A percentile compares a stretch with the other conserved stretches of the same genome.
phyloP scores from a whole-genome alignment of 2,888 invertebrate genomes.

The Ephialtes manifestator region DNA sequence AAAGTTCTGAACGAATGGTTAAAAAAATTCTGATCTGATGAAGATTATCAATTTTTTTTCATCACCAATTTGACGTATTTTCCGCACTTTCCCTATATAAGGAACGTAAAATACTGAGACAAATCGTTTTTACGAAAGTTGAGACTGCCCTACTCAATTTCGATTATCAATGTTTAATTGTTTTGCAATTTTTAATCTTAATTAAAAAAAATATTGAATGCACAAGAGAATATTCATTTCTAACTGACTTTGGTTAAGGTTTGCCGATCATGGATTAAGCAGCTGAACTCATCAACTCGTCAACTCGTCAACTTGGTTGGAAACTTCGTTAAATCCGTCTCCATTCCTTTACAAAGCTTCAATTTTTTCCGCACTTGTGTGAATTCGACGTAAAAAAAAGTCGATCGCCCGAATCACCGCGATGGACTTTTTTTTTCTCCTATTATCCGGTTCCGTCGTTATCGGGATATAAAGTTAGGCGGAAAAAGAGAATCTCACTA shows the following conservation, averaged over 20 bases:
- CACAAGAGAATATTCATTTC: not conserved
- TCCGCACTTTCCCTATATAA: no score
- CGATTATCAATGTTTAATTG: no score
- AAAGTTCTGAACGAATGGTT: no score
- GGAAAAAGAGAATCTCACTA: slow-evolving; percentile 63
- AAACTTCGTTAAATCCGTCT: not conserved
- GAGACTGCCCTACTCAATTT: no score
- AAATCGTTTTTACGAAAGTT: no score
- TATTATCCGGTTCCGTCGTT: slow-evolving; percentile 19
- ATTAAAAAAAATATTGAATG: not conserved
- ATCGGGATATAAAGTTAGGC: slow-evolving; percentile 36
- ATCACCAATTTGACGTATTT: no score
- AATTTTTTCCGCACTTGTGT: slow-evolving; percentile 10
- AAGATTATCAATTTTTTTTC: no score
- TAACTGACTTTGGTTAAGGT: not conserved
- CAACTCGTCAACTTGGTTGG: not conserved
- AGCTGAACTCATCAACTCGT: not conserved
- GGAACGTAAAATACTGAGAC: no score
- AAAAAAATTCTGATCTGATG: no score
- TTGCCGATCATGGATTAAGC: not conserved
- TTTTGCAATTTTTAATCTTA: not conserved
- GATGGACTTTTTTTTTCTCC: slow-evolving; percentile 40
- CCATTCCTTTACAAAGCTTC: not conserved
- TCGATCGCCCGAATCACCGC: slow-evolving; percentile 37
- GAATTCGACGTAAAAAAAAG: slow-evolving; percentile 16